These are phyloP conservation scores for Macrotis lagotis DNA, from an alignment of 2,113 vertebrate genomes.

Conservation along the genomic window DNA sequence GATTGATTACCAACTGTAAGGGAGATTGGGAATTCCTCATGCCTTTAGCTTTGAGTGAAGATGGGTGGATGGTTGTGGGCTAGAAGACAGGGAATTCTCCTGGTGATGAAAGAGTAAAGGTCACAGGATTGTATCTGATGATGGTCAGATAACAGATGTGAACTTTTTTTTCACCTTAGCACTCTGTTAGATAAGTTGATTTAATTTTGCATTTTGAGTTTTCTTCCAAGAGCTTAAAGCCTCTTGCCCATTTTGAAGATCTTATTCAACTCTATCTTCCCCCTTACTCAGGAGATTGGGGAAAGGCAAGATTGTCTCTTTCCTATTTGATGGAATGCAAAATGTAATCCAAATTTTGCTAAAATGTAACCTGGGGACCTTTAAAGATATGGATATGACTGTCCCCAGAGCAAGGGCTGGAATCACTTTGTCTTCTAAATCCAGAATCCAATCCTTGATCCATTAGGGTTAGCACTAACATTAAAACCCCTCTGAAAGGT, in stretches of 20 bases:
- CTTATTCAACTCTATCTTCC: background rate
- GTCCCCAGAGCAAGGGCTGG: background rate
- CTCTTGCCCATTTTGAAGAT: background rate
- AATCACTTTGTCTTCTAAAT: background rate
- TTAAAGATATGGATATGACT: background rate
- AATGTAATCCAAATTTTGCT: conserved; percentile 4
- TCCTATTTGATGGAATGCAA: background rate
- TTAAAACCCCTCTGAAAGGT: conserved; percentile 27
- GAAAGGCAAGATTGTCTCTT: background rate
- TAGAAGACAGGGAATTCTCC: background rate
- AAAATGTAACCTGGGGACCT: background rate
- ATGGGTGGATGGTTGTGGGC: background rate
- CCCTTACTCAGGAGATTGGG: background rate
- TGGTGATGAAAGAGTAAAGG: background rate
- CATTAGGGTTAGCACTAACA: background rate
- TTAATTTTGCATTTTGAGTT: background rate
- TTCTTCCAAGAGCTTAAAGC: conserved; percentile 2
- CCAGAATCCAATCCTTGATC: background rate
- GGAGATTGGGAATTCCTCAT: background rate
- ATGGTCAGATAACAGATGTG: background rate
- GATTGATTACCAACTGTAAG: no score
- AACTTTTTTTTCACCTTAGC: background rate
- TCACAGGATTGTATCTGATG: background rate
- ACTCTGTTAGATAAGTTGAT: background rate
- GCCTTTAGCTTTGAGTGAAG: background rate